These are phyloP conservation scores for Erythrocercus mccallii DNA, from an alignment of 2,113 vertebrate genomes.

Conservation along the genomic window DNA sequence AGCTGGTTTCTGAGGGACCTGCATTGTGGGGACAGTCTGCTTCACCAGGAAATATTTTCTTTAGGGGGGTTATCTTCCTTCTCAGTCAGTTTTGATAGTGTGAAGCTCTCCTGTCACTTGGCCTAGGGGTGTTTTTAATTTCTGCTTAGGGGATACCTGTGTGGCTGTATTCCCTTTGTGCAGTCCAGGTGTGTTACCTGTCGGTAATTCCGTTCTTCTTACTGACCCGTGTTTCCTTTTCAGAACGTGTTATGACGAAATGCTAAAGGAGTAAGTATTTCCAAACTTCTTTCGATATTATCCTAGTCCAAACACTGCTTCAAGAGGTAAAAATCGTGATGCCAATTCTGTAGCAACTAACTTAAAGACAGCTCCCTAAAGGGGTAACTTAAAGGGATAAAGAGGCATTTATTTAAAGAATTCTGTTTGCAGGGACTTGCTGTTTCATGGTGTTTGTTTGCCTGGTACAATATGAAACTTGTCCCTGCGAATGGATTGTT, in stretches of 20 bases:
- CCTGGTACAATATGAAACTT: background rate
- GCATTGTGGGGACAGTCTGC: fast-evolving
- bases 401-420: background rate
- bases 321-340: background rate
- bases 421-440: background rate
- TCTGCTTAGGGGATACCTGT: background rate
- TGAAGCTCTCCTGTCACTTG: background rate
- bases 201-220: background rate
- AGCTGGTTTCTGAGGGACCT: background rate
- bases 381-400: background rate
- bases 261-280: constrained; percentile 80
- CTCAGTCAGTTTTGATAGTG: background rate
- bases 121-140: background rate
- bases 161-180: background rate
- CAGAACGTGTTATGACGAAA: constrained; percentile 90
- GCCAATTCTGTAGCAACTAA: background rate
- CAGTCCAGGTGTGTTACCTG: background rate
- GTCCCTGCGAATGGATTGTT: background rate
- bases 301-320: background rate
- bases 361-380: background rate
- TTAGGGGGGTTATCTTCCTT: background rate
- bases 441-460: background rate
- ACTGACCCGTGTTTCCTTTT: constrained; percentile 44
- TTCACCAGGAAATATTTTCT: background rate
- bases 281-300: background rate